phyloP scores from a whole-genome alignment of 2,113 vertebrate species.

The Empidonax alnorum region DNA sequence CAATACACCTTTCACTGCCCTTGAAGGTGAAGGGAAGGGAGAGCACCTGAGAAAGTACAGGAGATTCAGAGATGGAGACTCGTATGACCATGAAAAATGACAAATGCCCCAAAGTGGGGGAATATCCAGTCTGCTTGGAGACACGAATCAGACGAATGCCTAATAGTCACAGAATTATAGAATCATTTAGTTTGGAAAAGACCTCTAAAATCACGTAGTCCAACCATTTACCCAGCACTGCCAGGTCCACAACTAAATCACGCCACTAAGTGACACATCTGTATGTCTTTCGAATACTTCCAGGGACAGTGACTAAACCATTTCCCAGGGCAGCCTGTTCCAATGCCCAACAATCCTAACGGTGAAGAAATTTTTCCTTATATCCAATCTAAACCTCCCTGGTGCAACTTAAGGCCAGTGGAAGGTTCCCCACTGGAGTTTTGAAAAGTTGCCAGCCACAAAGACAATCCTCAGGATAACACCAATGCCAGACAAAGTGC shows the following conservation, averaged over 20 bases:
- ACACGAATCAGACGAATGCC: not conserved
- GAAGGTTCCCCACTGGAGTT: not conserved
- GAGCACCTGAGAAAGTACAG: not conserved
- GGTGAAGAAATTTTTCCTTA: not conserved
- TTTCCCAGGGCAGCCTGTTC: not conserved
- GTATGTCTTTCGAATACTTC: not conserved
- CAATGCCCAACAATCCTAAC: not conserved
- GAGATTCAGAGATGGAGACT: not conserved
- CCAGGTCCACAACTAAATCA: not conserved
- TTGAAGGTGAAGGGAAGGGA: not conserved
- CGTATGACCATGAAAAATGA: not conserved
- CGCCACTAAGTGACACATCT: not conserved
- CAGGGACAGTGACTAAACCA: not conserved
- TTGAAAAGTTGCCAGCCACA: accelerated
- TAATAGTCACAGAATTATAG: not conserved
- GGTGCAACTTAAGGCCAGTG: not conserved
- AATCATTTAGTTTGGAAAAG: not conserved
- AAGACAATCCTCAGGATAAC: not conserved
- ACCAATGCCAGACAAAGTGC: not conserved
- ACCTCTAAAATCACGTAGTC: not conserved
- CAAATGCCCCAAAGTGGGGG: not conserved
- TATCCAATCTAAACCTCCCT: not conserved
- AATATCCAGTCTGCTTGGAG: not conserved
- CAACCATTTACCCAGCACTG: not conserved
- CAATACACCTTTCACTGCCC: not conserved